Evolutionary conservation across 2,113 vertebrate species (phyloP).

Genomic region (Gracilinanus agilis): DNA sequence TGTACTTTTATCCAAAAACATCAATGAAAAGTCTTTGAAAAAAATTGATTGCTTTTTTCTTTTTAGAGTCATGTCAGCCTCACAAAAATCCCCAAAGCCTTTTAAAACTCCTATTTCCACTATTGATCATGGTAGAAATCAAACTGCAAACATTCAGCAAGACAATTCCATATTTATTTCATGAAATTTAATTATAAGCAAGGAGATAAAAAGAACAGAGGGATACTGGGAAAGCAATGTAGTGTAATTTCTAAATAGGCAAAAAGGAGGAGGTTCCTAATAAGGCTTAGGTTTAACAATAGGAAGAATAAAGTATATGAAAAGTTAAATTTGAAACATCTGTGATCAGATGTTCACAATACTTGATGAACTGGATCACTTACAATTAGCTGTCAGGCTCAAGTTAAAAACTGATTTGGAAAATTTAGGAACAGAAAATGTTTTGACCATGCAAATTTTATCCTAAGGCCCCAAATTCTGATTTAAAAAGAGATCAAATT

Average conservation of each 20-base stretch:
- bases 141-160: constrained; percentile 58
- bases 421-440: not conserved
- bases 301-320: constrained; percentile 49
- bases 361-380: constrained; percentile 5
- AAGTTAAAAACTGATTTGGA: not conserved
- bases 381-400: constrained; percentile 12
- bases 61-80: constrained; percentile 57
- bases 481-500: not conserved
- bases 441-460: not conserved
- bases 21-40: constrained; percentile 48
- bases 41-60: constrained; percentile 66
- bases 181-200: constrained; percentile 71
- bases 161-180: constrained; percentile 70
- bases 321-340: constrained; percentile 31
- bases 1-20: constrained; percentile 58
- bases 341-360: constrained; percentile 22
- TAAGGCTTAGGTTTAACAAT: not conserved
- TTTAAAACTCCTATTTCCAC: constrained; percentile 52
- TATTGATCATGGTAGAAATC: constrained; percentile 65
- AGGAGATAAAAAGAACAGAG: constrained; percentile 55
- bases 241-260: constrained; percentile 38
- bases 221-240: constrained; percentile 46
- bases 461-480: not conserved
- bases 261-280: constrained; percentile 37
- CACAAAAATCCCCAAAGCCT: constrained; percentile 62